Base-by-base conservation (phyloP, 2,113 vertebrate species). In the Phrynosoma blainvillii region DNA sequence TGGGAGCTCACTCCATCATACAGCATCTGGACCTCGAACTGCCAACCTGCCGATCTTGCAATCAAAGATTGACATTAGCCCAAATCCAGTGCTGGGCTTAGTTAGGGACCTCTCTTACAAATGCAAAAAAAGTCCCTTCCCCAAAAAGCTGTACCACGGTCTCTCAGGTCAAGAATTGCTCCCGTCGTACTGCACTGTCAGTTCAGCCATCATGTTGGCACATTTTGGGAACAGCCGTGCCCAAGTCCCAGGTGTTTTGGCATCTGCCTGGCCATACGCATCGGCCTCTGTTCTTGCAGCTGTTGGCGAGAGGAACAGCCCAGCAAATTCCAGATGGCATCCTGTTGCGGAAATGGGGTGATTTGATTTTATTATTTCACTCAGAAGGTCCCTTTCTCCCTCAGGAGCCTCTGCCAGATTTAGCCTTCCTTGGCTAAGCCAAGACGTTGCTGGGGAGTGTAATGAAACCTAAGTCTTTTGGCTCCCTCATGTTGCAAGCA, bases 361-460 rank as follows among this genome's bases (percentile, higher is more conserved):
- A 11, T 1, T 52, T 7, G 36, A 20, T 36, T 36, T 25, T 3
- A 7, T n/a, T 12, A 20, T 32, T 74, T 32, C 1, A 73, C 11
- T 20, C 18, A 1, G 42, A 18, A 36, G 4, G 11, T 56, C 47
- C 9, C 18, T 56, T 75, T 84, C 36, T 14, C 10, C 79, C 85
- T 83, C 66, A 23, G 52, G n/a, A n/a, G 16, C 40, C 2, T 21
- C 8, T 21, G 68, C 27, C 86, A 36, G 30, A 47, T 84, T 73
- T 80, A 84, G 87, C 16, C 74, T 87, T 82, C 78, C 75, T 32
- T 42, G 32, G 90, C 84, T 30, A 88, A 84, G 75, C 87, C 30
- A n/a, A 54, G n/a, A 59, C 56, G 47, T 56, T 85, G 2, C 74
- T 36, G 23, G 12, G 2, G 76, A 90, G n/a, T 36, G 4, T 52